Base-by-base conservation (phyloP, 2,797 vertebrate species). In the Nyctibius grandis region DNA sequence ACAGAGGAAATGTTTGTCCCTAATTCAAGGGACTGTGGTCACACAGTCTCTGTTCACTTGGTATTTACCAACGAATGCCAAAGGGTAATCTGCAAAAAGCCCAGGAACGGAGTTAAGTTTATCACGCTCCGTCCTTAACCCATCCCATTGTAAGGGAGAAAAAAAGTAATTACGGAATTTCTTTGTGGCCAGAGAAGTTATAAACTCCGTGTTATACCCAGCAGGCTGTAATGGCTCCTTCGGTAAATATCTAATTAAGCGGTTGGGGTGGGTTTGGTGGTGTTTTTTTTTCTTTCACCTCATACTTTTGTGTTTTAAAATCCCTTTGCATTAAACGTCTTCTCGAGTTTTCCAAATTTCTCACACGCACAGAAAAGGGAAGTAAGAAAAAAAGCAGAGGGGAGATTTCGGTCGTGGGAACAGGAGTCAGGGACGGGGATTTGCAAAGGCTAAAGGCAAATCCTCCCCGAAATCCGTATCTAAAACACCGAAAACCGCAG, bases 1-100 rank as follows among this genome's bases (percentile, higher is more conserved):
- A 95, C 96, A 96, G 96, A 97, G 96, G 96, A 96, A 96, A 96
- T 95, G 95, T 95, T 95, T 97, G 96, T 96, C 93, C 94, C 92
- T 89, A 96, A 92, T 89, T 96, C 96, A 96, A 93, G 93, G 90
- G 73, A 33, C 95, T 93, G 90, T 92, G 92, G 93, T 89, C 93
- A 94, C 94, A 97, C 93, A 91, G 94, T 88, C 78, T 93, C 95
- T 85, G 77, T 96, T 96, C 93, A 95, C 85, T 95, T 77, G 57
- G 90, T 94, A 93, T 95, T 96, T 93, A 73, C 93, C 65, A 89
- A 77, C 0, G 21, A 88, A 92, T 91, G 78, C 96, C 93, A 94
- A 89, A 81, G 42, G 78, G 89, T 92, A 93, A 94, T 84, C 88
- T 83, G 85, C 75, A 88, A 77, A 95, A 89, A 92, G 65, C 65